Evolutionary conservation across 2,113 vertebrate species (phyloP).

Genomic region (Caretta caretta): DNA sequence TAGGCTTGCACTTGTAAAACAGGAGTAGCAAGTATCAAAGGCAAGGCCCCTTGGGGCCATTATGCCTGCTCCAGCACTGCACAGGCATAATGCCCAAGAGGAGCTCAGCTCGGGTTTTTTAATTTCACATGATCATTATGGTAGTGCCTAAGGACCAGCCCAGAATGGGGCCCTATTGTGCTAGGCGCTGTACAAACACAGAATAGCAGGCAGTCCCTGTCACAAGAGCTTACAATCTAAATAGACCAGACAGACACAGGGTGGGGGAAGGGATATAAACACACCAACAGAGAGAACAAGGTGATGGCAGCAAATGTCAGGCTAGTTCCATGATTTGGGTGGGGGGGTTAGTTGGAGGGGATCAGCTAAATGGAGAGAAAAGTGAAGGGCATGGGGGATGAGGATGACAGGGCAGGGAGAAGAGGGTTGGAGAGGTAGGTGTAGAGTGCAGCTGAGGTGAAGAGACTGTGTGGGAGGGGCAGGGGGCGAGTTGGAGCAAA

Average conservation of each 20-base stretch:
- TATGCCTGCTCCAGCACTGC: neutral
- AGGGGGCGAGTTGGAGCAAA: too few relatives aligned
- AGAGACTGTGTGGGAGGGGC: too few relatives aligned
- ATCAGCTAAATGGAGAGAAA: too few relatives aligned
- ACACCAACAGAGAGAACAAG: too few relatives aligned
- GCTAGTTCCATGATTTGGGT: too few relatives aligned
- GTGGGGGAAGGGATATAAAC: too few relatives aligned
- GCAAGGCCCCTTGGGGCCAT: neutral
- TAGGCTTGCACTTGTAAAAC: neutral
- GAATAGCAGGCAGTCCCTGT: neutral
- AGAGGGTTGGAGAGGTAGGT: too few relatives aligned
- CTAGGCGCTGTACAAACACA: neutral
- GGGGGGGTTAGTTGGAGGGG: too few relatives aligned
- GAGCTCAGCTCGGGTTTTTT: accelerated
- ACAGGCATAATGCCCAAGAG: accelerated
- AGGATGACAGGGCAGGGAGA: too few relatives aligned
- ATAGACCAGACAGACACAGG: neutral
- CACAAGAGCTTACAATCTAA: neutral
- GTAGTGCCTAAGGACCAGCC: neutral
- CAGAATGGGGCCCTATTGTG: neutral
- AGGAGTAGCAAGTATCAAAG: accelerated
- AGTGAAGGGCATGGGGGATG: too few relatives aligned
- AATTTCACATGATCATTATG: neutral
- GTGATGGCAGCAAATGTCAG: too few relatives aligned
- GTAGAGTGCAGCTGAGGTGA: too few relatives aligned